phyloP scores from a whole-genome alignment of 2,113 vertebrate genomes.

The Syngnathus scovelli region DNA sequence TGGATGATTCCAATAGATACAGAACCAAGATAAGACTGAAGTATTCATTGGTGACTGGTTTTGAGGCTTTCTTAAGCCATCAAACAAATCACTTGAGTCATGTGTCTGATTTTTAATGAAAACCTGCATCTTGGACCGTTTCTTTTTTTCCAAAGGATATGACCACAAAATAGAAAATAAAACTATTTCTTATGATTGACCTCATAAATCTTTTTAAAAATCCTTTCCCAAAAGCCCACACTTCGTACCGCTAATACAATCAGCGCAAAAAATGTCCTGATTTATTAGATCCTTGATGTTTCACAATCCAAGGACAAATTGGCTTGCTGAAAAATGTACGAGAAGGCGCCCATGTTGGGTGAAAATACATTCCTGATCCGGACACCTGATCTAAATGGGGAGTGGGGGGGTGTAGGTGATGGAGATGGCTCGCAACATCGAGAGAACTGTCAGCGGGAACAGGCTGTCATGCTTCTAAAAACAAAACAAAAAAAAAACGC shows the following conservation, averaged over 20 bases:
- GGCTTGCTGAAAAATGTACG: conserved; percentile 58
- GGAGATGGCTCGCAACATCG: conserved; percentile 21
- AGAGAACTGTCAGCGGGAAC: conserved; percentile 45
- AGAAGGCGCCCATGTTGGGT: conserved; percentile 39
- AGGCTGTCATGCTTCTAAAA: conserved; percentile 40
- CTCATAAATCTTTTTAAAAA: conserved; percentile 33
- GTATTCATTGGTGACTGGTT: not conserved
- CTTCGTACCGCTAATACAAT: conserved; percentile 46
- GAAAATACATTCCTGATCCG: conserved; percentile 62
- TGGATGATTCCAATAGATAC: not conserved
- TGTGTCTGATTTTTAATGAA: conserved; percentile 34
- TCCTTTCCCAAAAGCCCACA: conserved; percentile 48
- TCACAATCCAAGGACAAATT: conserved; percentile 68
- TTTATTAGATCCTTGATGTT: conserved; percentile 62
- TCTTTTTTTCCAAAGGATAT: conserved; percentile 21
- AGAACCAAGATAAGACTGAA: not conserved
- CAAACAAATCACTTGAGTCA: conserved; percentile 4
- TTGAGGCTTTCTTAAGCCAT: conserved; percentile 3
- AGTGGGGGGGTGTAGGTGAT: conserved; percentile 51
- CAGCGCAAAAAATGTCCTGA: conserved; percentile 49
- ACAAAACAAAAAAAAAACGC: conserved; percentile 45
- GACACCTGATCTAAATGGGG: conserved; percentile 45
- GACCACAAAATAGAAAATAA: conserved; percentile 39
- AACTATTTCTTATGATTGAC: conserved; percentile 35
- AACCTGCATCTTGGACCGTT: conserved; percentile 34